These are phyloP conservation scores for Brachirus orientalis DNA, from an alignment of 2,113 vertebrate species.

Conservation along the genomic window DNA sequence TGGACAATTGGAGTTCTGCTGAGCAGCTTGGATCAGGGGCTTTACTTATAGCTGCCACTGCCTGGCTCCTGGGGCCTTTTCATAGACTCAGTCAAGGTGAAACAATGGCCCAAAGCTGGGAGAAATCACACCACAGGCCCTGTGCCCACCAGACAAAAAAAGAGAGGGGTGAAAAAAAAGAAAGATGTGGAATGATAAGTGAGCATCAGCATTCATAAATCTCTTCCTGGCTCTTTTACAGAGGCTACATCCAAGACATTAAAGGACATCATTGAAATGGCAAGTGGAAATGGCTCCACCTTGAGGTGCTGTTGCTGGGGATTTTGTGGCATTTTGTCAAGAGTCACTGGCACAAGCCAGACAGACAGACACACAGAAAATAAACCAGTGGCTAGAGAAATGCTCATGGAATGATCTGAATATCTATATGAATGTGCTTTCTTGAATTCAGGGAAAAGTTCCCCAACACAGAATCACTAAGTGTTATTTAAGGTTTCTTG, in stretches of 20 bases:
- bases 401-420: conserved; percentile 21
- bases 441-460: conserved; percentile 28
- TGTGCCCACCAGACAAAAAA: conserved; percentile 31
- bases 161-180: not conserved
- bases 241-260: conserved; percentile 42
- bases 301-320: conserved; percentile 40
- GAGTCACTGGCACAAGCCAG: conserved; percentile 48
- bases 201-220: conserved; percentile 23
- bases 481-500: conserved; percentile 28
- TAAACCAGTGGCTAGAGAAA: conserved; percentile 22
- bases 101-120: conserved; percentile 54
- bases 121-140: conserved; percentile 41
- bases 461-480: conserved; percentile 16
- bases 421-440: conserved; percentile 35
- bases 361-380: conserved; percentile 9
- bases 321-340: conserved; percentile 49
- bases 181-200: conserved; percentile 22
- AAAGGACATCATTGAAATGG: conserved; percentile 51
- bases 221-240: conserved; percentile 23
- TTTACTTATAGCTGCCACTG: conserved; percentile 60
- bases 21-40: conserved; percentile 54
- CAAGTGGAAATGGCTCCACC: conserved; percentile 33
- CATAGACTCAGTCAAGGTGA: conserved; percentile 47
- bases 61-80: conserved; percentile 39
- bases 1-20: conserved; percentile 14